A percentile compares a stretch with the other conserved stretches of the same genome.
These are phyloP conservation scores for Macquaria australasica DNA, from an alignment of 2,113 vertebrate genomes.

Conservation along the genomic window DNA sequence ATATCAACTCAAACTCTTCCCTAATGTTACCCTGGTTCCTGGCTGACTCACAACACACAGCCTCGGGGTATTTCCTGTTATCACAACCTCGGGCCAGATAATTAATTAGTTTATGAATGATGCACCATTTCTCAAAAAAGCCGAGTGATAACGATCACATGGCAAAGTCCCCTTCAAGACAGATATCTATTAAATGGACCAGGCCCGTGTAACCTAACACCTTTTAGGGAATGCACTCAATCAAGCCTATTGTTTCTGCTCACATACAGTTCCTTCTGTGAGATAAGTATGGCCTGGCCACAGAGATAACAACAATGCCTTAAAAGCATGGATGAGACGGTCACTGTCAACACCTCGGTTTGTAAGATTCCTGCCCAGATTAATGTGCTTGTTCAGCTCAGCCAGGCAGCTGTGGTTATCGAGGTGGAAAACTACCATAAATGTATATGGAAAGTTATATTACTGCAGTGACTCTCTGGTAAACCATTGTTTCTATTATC, in stretches of 20 bases:
- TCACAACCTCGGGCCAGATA: conserved; percentile 46
- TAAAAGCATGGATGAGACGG: conserved; percentile 81
- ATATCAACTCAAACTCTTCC: neutral
- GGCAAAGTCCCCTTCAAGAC: conserved; percentile 44
- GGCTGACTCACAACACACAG: neutral
- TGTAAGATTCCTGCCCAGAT: conserved; percentile 67
- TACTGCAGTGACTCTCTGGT: too few relatives aligned
- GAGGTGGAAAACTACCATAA: neutral
- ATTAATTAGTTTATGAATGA: conserved; percentile 70
- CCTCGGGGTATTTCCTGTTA: conserved; percentile 62
- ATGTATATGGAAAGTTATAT: neutral
- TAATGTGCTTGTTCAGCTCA: conserved; percentile 49
- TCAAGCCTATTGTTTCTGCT: conserved; percentile 87
- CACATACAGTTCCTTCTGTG: conserved; percentile 86
- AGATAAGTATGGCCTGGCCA: conserved; percentile 83
- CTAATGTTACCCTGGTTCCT: neutral
- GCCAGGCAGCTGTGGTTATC: neutral
- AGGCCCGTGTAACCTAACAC: conserved; percentile 82
- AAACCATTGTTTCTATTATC: conserved; percentile 20
- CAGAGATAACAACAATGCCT: conserved; percentile 82
- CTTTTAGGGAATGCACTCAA: conserved; percentile 86
- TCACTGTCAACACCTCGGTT: conserved; percentile 75
- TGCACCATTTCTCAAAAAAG: conserved; percentile 61
- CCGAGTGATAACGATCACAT: conserved; percentile 72
- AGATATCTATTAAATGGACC: conserved; percentile 83